Base-by-base conservation (phyloP, 2,113 vertebrate genomes). In the Sturnira hondurensis region DNA sequence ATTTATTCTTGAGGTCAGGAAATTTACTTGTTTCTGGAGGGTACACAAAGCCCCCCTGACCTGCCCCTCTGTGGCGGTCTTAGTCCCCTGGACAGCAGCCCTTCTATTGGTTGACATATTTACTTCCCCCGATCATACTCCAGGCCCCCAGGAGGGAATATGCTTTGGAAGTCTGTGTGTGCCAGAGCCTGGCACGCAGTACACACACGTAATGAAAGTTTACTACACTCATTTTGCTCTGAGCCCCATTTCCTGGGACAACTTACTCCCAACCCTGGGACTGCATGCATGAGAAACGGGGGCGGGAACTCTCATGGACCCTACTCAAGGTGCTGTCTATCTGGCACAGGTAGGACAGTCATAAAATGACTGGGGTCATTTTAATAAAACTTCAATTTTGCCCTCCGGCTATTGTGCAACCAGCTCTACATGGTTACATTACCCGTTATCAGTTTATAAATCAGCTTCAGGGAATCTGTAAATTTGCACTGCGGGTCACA, bases 361-460 rank as follows among this genome's bases (percentile, higher is more conserved):
- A n/a, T 84, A 85, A 81, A 94, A 94, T 3, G 52, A 88, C 67
- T 11, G 76, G 77, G 91, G 91, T 94, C 94, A 87, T 92, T 97
- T 88, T 90, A 94, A 95, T 96, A 96, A 94, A 89, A 61, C 89
- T 91, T 77, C 89, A n/a, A 0, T 96, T 92, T 76, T 93, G 71
- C 41, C 86, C 91, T 80, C 81, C 94, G 86, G 76, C 94, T 95
- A 54, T 92, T 97, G 63, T 94, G 85, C 67, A 89, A 83, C 68
- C 88, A 87, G 38, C 45, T 85, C 16, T 71, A 28, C 70, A n/a
- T n/a, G 94, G 43, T 81, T 95, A 38, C 52, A 77, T 85, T 90
- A 71, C 47, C 28, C 84, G 70, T 85, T 31, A 95, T 96, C 92
- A 89, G 85, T 91, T 93, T 93, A 94, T 95, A 97, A 95, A 97